These are phyloP conservation scores for Ornithorhynchus anatinus DNA, from an alignment of 2,113 vertebrate genomes.

Conservation along the genomic window DNA sequence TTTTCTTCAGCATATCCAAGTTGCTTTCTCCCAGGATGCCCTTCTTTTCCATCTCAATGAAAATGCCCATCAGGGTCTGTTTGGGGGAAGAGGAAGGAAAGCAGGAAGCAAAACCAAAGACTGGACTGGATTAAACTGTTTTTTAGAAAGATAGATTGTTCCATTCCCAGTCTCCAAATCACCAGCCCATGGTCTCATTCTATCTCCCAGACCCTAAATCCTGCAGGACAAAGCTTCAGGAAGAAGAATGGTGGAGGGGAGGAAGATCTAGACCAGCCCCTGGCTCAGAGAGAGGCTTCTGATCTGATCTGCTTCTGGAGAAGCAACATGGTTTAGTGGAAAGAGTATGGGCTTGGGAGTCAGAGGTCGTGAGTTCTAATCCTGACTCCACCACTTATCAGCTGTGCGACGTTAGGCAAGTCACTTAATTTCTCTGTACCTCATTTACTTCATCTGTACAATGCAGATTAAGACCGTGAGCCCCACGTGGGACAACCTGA, in stretches of 20 bases:
- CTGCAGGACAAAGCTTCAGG: neutral
- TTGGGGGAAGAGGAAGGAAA: neutral
- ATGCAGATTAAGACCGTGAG: too few species aligned
- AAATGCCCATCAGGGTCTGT: slow-evolving; percentile 69
- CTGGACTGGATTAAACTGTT: neutral
- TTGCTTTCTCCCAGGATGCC: slow-evolving; percentile 53
- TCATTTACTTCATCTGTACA: too few species aligned
- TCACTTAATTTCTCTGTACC: too few species aligned
- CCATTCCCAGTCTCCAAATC: neutral
- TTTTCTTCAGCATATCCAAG: slow-evolving; percentile 46
- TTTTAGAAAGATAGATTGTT: neutral
- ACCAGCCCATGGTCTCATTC: neutral
- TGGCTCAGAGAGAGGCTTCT: neutral
- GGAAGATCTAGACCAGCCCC: neutral
- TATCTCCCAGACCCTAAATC: neutral
- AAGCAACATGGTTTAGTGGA: too few species aligned
- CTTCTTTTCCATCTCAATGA: slow-evolving; percentile 76
- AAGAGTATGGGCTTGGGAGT: too few species aligned
- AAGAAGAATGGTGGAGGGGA: neutral
- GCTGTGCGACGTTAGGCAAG: too few species aligned
- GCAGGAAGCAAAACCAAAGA: neutral
- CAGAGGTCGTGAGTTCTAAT: too few species aligned
- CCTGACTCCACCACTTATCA: too few species aligned
- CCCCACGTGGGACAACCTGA: too few species aligned
- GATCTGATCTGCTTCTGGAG: too few species aligned